Evolutionary conservation across 1,140 invertebrate species (phyloP).

Genomic region (Drosophila kohkoa): DNA sequence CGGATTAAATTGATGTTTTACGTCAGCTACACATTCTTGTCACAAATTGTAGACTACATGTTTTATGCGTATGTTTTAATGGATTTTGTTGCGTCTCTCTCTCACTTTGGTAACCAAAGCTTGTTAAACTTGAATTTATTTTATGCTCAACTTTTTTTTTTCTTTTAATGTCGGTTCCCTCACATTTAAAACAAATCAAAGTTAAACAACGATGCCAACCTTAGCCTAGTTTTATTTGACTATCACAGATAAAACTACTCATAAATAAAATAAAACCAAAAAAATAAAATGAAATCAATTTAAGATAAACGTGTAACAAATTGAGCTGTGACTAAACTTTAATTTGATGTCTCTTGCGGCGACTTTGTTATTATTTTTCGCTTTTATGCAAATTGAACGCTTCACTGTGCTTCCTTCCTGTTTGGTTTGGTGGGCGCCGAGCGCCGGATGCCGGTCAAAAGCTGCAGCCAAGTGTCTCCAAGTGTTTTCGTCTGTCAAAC

Average conservation of each 20-base stretch:
- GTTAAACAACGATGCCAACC: conserved; percentile 28
- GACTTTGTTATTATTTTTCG: background rate
- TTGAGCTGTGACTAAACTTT: conserved; percentile 25
- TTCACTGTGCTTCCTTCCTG: conserved; percentile 46
- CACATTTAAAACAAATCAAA: conserved; percentile 9
- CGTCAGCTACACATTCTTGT: too few relatives aligned
- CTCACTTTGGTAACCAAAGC: background rate
- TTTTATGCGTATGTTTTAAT: background rate
- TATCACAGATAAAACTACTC: conserved; percentile 17
- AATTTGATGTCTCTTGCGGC: conserved; percentile 26
- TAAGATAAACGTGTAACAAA: conserved; percentile 18
- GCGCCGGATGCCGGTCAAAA: conserved; percentile 16
- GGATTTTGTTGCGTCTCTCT: background rate
- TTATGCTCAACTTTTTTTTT: conserved; percentile 1
- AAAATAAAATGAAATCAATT: conserved; percentile 29
- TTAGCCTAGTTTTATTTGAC: conserved; percentile 55
- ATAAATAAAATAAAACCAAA: conserved; percentile 25
- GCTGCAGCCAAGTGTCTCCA: conserved; percentile 22
- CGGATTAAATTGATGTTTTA: background rate
- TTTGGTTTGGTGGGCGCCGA: conserved; percentile 21
- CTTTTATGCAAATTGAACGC: conserved; percentile 35
- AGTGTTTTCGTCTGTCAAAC: conserved; percentile 15
- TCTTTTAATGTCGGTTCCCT: conserved; percentile 11
- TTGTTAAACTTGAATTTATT: conserved; percentile 18
- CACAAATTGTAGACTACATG: too few relatives aligned